Percentiles rank a stretch among this genome's conserved stretches.
Evolutionary conservation across 2,113 vertebrate genomes (phyloP).

Genomic region (Hippocampus zosterae): DNA sequence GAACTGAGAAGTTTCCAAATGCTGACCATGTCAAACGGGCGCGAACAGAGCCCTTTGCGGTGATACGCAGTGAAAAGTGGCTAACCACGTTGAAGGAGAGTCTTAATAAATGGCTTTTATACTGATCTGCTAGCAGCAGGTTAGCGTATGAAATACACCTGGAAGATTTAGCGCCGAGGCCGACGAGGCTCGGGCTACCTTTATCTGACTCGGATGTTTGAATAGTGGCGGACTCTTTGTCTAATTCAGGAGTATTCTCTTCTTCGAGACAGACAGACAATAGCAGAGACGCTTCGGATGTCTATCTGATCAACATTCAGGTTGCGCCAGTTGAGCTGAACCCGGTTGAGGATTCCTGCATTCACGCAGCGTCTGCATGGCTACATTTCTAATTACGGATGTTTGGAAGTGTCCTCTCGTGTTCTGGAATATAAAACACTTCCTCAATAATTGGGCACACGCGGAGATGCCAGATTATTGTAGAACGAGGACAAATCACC

Average conservation of each 20-base stretch:
- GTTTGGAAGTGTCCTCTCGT: background rate
- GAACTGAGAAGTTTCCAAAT: background rate
- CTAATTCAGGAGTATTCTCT: slow-evolving; percentile 11
- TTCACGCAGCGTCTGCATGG: background rate
- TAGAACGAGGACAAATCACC: background rate
- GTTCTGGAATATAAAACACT: background rate
- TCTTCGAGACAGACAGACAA: slow-evolving; percentile 13
- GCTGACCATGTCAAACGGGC: background rate
- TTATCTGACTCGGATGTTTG: slow-evolving; percentile 19
- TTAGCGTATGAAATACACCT: slow-evolving; percentile 16
- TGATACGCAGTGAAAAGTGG: background rate
- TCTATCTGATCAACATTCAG: slow-evolving; percentile 26
- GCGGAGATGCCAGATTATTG: slow-evolving; percentile 16
- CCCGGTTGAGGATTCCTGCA: background rate
- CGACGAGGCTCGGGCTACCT: slow-evolving; percentile 8
- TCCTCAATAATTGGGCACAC: slow-evolving; percentile 11
- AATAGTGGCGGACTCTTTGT: slow-evolving; percentile 9
- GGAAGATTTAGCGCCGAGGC: slow-evolving; percentile 17
- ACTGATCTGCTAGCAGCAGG: slow-evolving; percentile 34
- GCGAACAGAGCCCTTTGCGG: background rate
- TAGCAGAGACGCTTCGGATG: slow-evolving; percentile 6
- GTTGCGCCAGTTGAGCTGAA: slow-evolving; percentile 18
- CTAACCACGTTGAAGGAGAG: background rate
- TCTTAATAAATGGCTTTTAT: background rate
- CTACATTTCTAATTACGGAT: background rate